Base-by-base conservation (phyloP, 92 coral and sea anemone genomes). In the Heteractis magnifica region DNA sequence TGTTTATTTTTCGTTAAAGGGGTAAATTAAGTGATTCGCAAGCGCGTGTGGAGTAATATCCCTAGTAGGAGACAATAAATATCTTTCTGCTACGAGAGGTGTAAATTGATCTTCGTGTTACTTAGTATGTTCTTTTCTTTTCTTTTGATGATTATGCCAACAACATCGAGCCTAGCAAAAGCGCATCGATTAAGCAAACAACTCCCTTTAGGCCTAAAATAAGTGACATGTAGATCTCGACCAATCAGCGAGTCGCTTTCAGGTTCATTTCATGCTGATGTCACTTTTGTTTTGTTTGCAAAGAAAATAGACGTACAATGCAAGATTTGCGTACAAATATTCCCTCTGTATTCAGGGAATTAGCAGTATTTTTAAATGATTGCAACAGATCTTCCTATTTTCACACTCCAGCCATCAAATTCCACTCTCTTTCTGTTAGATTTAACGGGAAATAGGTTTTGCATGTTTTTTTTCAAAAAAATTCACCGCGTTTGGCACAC, bases 221-320 rank as follows among this genome's bases (percentile, higher is more conserved):
- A 26, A 65, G 19, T 65, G 64, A 75, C 87, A 64, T 19, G 52
- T 18, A 72, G 13, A 34, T 68, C 51, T 75, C 71, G 20, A n/a
- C 94, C 97, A 93, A 93, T 93, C 83, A 87, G 86, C 79, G 65
- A 16, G 44, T 65, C 79, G 65, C 83, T 76, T 75, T 77, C 90
- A 87, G 91, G 91, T 87, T 82, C 86, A 83, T 76, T 84, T 72
- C 84, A 84, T 82, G 83, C 89, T 85, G 78, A 82, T 91, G 92
- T 91, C 90, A 93, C 93, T 77, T 78, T 78, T 85, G 79, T 65
- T 79, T 80, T 89, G 89, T 93, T 84, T 87, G 82, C 87, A 84
- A 87, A 76, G 89, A 51, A 62, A 34, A 26, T 26, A 72, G 65
- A 51, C 2, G 60, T 8, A 82, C 86, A 82, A 82, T 55, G 86